Percentiles rank a stretch among this genome's conserved stretches.
Conservation (phyloP, 2,113 vertebrate species). For the Collichthys lucidus region DNA sequence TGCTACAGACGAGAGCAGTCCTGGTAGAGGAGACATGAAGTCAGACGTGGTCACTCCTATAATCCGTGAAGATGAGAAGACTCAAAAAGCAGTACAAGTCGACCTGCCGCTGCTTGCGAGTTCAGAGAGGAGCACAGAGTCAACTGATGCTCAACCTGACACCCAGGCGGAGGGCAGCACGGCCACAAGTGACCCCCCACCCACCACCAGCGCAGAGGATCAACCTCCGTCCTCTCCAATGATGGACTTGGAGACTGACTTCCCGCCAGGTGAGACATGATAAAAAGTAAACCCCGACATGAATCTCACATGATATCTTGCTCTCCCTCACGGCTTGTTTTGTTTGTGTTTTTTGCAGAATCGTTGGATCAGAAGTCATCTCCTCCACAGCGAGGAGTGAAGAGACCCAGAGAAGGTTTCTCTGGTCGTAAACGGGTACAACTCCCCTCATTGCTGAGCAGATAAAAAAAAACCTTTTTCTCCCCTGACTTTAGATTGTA, state of each 20-base stretch:
- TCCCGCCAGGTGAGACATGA: slow-evolving; percentile 87
- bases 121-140: slow-evolving; percentile 67
- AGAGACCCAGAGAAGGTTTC: slow-evolving; percentile 90
- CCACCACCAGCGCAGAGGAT: slow-evolving; percentile 53
- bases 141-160: slow-evolving; percentile 77
- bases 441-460: background rate
- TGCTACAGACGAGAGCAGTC: slow-evolving; percentile 87
- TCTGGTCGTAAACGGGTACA: slow-evolving; percentile 90
- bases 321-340: background rate
- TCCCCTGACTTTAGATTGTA: background rate
- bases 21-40: slow-evolving; percentile 86
- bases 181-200: slow-evolving; percentile 56
- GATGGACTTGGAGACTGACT: slow-evolving; percentile 92
- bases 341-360: slow-evolving; percentile 57
- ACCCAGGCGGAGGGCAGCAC: slow-evolving; percentile 78
- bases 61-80: slow-evolving; percentile 85
- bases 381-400: slow-evolving; percentile 81
- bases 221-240: slow-evolving; percentile 80
- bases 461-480: background rate
- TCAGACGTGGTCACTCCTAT: slow-evolving; percentile 86
- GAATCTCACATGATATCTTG: background rate
- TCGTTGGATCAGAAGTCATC: slow-evolving; percentile 45
- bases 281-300: background rate
- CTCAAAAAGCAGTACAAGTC: slow-evolving; percentile 6
- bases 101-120: background rate